A percentile compares a stretch with the other conserved stretches of the same genome.
Conservation (phyloP, 2,888 invertebrate species). For the Melieria omissa region DNA sequence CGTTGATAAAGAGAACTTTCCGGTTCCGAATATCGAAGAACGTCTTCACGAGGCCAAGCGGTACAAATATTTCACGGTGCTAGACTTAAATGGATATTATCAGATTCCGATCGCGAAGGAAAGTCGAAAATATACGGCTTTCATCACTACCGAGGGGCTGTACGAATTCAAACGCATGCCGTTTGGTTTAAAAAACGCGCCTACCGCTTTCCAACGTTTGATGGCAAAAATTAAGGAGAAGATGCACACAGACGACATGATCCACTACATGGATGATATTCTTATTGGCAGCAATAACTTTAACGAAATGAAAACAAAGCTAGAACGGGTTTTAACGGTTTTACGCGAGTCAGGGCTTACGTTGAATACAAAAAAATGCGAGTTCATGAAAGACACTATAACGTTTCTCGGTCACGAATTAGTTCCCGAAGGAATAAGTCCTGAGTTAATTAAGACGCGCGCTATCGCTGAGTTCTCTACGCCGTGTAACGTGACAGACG, state of each 20-base stretch:
- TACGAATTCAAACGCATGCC: conserved; percentile 41
- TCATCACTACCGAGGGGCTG: conserved; percentile 37
- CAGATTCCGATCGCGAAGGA: conserved; percentile 23
- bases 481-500: conserved; percentile 12
- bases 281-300: conserved; percentile 12
- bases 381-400: too few species aligned
- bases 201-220: conserved; percentile 31
- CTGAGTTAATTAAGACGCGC: too few species aligned
- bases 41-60: conserved; percentile 33
- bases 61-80: too few species aligned
- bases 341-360: background rate
- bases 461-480: conserved; percentile 14
- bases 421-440: too few species aligned
- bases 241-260: conserved; percentile 26
- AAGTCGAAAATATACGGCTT: conserved; percentile 36
- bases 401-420: background rate
- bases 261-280: conserved; percentile 38
- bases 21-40: conserved; percentile 41
- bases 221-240: conserved; percentile 32
- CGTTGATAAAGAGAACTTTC: conserved; percentile 36
- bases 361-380: background rate
- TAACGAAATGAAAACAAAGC: conserved; percentile 16
- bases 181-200: conserved; percentile 30
- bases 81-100: conserved; percentile 39
- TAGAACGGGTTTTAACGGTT: conserved; percentile 5